Evolutionary conservation across 2,797 vertebrate genomes (phyloP), one percentile per base, ranked within the genome.

Genomic region (Notolabrus celidotus): DNA sequence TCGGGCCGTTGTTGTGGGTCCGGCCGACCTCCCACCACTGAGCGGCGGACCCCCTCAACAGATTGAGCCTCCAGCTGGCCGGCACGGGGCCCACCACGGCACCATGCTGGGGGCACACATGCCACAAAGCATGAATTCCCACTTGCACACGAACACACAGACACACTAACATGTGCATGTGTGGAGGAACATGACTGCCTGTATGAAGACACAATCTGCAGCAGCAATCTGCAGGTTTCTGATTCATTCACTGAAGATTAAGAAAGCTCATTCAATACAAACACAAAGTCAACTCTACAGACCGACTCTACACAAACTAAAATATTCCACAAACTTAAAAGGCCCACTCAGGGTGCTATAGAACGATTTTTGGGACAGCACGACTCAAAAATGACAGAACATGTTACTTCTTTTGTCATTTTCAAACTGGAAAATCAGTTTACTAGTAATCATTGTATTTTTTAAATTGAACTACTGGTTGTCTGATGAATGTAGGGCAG

Each of bases 41-140:
- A 84, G 88, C 84, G 54, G 81, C 12, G 77, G 82, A 84, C 85
- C 85, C 85, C 88, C 90, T 90, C 89, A 90, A 93, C 93, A 95
- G 94, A 94, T 94, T 93, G 93, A 87, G 89, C 82, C 86, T 93
- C 94, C 94, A 95, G 93, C 93, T 94, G 93, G 92, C 89, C 85
- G 59, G 89, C 85, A 91, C 88, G 69, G 89, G 88, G 82, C 87
- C 87, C 76, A 60, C 64, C 60, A 34, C 14, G 84, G 88, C 90
- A 87, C 90, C 93, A 93, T 86, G 93, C 92, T 92, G 93, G 77
- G 92, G 80, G 80, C 87, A 88, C 93, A 94, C 92, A 94, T 94
- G 93, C 90, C 90, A 61, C 75, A 60, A 81, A 74, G 77, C 84
- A 74, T 64, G 51, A 81, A 86, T 71, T 86, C 88, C 88, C 84